Percentiles rank a stretch among this genome's conserved stretches.
Evolutionary conservation across 2,113 vertebrate genomes (phyloP).

Genomic region (Hyperopisus bebe): DNA sequence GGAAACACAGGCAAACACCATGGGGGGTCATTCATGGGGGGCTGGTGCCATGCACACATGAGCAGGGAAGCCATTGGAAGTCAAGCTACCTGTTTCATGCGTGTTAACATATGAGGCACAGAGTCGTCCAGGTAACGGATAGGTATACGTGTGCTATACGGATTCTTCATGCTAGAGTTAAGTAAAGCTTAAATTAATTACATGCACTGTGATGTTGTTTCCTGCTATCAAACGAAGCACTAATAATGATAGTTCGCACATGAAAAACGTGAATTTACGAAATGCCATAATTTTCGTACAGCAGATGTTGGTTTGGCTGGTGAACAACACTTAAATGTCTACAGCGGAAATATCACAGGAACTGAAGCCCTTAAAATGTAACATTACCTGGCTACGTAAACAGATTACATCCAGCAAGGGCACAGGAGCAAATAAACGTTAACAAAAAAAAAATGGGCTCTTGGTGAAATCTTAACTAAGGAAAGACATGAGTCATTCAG

Average conservation of each 20-base stretch:
- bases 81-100: not conserved
- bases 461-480: not conserved
- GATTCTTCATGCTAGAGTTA: not conserved
- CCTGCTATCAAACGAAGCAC: not conserved
- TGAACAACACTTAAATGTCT: not conserved
- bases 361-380: not conserved
- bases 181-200: not conserved
- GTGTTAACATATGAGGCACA: not conserved
- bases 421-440: not conserved
- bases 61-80: not conserved
- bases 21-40: not conserved
- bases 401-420: not conserved
- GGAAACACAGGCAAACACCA: not conserved
- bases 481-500: not conserved
- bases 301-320: not conserved
- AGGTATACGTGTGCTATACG: not conserved
- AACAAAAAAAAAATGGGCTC: not conserved
- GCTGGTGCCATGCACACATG: not conserved
- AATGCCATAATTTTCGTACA: not conserved
- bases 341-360: not conserved
- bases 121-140: not conserved
- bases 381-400: not conserved
- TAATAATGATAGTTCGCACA: not conserved
- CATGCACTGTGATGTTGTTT: not conserved
- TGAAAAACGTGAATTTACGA: not conserved